A percentile compares a stretch with the other conserved stretches of the same genome.
Conservation (phyloP, 1,140 invertebrate species). For the Dendrolimus kikuchii region DNA sequence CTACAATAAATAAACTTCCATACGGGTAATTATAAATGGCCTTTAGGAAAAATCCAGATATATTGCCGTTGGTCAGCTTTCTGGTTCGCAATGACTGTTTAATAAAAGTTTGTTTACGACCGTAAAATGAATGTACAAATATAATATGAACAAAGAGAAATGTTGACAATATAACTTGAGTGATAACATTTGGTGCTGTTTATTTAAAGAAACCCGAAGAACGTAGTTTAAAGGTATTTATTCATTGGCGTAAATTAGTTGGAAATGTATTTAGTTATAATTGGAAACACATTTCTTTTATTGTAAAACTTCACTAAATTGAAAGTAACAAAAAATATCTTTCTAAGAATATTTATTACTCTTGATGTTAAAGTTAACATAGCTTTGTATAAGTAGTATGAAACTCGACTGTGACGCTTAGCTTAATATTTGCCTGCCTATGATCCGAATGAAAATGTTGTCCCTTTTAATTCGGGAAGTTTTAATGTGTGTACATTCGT, state of each 20-base stretch:
- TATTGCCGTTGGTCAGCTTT: conserved; percentile 41
- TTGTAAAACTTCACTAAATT: too few species aligned
- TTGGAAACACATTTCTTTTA: too few species aligned
- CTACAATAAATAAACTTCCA: conserved; percentile 56
- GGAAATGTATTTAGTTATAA: too few species aligned
- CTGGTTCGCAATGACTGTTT: conserved; percentile 24
- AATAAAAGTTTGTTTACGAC: conserved; percentile 35
- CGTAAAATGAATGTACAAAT: conserved; percentile 25
- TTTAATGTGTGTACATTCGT: conserved; percentile 64
- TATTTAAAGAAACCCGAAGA: conserved; percentile 19
- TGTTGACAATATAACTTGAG: conserved; percentile 32
- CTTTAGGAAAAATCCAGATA: conserved; percentile 42
- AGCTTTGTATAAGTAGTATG: too few species aligned
- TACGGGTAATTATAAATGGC: conserved; percentile 63
- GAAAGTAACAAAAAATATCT: too few species aligned
- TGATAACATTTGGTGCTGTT: conserved; percentile 20
- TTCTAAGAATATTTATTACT: too few species aligned
- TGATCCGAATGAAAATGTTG: conserved; percentile 38
- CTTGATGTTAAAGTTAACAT: too few species aligned
- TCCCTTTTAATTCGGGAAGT: conserved; percentile 54
- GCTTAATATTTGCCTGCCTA: background rate
- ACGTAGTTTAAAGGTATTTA: too few species aligned
- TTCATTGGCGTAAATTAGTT: too few species aligned
- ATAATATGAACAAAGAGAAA: conserved; percentile 30
- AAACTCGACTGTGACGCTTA: too few species aligned